Conservation (phyloP, 2,113 vertebrate species). For the Podarcis muralis region DNA sequence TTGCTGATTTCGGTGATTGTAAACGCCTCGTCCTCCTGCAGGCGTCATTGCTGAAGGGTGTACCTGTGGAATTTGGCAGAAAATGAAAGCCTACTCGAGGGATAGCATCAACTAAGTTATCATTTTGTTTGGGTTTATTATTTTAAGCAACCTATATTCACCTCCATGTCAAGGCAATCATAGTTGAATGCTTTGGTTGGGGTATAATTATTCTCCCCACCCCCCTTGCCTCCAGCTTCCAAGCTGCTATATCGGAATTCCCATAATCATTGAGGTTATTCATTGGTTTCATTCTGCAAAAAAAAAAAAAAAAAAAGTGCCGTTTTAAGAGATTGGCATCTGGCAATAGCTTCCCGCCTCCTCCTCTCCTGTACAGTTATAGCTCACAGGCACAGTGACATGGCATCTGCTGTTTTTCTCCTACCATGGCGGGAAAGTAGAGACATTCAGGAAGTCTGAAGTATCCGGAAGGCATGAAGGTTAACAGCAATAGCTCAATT, state of each 20-base stretch:
- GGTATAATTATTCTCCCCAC: neutral
- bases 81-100: neutral
- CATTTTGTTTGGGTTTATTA: neutral
- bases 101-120: constrained; percentile 10
- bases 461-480: constrained; percentile 33
- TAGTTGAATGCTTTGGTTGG: constrained; percentile 10
- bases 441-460: constrained; percentile 12
- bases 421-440: neutral
- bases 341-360: constrained; percentile 14
- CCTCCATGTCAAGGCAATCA: constrained; percentile 22
- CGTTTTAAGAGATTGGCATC: constrained; percentile 37
- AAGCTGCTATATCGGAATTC: constrained; percentile 28
- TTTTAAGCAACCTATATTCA: constrained; percentile 37
- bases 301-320: neutral
- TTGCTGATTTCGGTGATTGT: neutral
- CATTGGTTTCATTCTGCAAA: constrained; percentile 24
- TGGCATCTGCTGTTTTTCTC: neutral
- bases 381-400: neutral
- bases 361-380: neutral
- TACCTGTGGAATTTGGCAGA: neutral
- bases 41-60: neutral
- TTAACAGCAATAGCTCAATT: constrained; percentile 41
- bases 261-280: constrained; percentile 38
- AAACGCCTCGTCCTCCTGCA: accelerated
- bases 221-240: constrained; percentile 36